Evolutionary conservation across 2,797 vertebrate genomes (phyloP).

Genomic region (Hippocampus kuda): DNA sequence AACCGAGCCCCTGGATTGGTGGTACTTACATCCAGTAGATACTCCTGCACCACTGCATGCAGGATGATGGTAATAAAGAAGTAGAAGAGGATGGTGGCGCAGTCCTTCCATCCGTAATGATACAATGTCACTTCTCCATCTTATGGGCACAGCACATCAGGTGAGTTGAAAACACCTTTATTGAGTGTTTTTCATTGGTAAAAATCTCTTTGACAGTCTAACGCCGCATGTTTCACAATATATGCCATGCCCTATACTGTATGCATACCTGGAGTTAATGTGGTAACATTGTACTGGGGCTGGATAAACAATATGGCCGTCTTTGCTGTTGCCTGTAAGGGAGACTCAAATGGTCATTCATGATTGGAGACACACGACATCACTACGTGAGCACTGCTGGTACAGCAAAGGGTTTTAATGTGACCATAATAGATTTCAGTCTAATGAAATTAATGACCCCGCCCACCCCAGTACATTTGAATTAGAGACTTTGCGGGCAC

Average conservation of each 20-base stretch:
- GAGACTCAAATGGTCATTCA: background rate
- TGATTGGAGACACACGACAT: background rate
- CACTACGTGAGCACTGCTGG: background rate
- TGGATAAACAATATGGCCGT: slow-evolving; percentile 96
- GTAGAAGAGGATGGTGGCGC: slow-evolving; percentile 90
- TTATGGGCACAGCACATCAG: slow-evolving; percentile 29
- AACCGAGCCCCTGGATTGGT: background rate
- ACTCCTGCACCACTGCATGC: slow-evolving; percentile 94
- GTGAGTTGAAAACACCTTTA: background rate
- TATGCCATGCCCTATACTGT: background rate
- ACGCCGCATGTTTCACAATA: background rate
- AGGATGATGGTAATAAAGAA: slow-evolving; percentile 89
- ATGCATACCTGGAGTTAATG: slow-evolving; percentile 74
- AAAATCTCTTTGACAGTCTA: background rate
- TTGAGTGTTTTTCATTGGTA: background rate
- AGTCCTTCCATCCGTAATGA: slow-evolving; percentile 88
- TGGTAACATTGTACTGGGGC: slow-evolving; percentile 91
- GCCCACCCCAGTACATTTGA: background rate
- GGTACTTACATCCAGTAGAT: slow-evolving; percentile 88
- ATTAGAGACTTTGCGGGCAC: background rate
- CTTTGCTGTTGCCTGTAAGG: slow-evolving; percentile 86
- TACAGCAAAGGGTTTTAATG: background rate
- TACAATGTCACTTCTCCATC: slow-evolving; percentile 85
- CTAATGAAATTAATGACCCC: background rate
- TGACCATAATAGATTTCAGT: background rate